phyloP scores from a whole-genome alignment of 2,888 invertebrate genomes.

The Incurvaria masculella region DNA sequence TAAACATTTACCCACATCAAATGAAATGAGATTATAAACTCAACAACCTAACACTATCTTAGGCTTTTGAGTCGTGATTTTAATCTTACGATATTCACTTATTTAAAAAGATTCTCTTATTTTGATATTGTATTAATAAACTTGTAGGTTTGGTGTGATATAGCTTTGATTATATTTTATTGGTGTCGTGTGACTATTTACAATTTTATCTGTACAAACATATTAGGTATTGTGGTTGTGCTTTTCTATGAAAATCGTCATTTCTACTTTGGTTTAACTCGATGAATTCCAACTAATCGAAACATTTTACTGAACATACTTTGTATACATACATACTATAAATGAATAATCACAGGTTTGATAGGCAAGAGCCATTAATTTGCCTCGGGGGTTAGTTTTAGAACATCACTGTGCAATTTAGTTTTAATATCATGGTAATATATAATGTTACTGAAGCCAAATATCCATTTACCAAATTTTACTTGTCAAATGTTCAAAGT shows the following conservation, averaged over 20 bases:
- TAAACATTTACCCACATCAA: no score
- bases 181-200: neutral
- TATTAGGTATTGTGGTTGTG: neutral
- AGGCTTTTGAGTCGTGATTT: neutral
- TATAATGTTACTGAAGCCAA: neutral
- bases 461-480: neutral
- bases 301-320: no score
- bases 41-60: no score
- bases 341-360: no score
- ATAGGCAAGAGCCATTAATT: no score
- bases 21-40: no score
- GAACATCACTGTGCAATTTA: no score
- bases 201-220: neutral
- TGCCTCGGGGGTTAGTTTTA: no score
- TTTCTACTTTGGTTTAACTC: neutral
- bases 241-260: neutral
- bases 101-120: no score
- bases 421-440: no score
- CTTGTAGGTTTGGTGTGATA: neutral
- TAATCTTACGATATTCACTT: no score
- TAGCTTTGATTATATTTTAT: neutral
- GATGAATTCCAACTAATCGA: neutral
- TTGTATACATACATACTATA: no score
- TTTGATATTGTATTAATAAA: neutral
- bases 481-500: neutral